These are phyloP conservation scores for Zelostemma sp. DNA, from an alignment of 1,140 invertebrate species.

Conservation along the genomic window DNA sequence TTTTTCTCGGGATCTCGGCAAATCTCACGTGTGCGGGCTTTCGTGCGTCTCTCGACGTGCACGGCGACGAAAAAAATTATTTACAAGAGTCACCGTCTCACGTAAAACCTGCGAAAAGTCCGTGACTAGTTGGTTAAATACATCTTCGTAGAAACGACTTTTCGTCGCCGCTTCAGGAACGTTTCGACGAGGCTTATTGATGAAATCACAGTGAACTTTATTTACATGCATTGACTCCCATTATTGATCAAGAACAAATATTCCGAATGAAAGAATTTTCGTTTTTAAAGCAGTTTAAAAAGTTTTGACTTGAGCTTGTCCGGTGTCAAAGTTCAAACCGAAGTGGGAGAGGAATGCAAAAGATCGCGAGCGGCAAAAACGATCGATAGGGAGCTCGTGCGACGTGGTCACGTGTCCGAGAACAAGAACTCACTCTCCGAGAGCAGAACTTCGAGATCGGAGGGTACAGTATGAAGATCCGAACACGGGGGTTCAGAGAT, in stretches of 20 bases:
- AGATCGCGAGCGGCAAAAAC: too few relatives aligned
- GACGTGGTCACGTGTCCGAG: conserved; percentile 71
- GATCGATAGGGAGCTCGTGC: too few relatives aligned
- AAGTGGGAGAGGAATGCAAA: neutral
- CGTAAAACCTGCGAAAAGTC: conserved; percentile 48
- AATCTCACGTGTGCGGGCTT: conserved; percentile 22
- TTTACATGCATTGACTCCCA: conserved; percentile 43
- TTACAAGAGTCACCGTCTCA: conserved; percentile 43
- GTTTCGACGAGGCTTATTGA: conserved; percentile 46
- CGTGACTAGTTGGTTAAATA: conserved; percentile 57
- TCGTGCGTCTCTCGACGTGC: conserved; percentile 33
- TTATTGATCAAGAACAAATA: neutral
- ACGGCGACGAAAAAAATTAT: conserved; percentile 39
- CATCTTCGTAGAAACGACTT: conserved; percentile 46
- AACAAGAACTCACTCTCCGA: conserved; percentile 76
- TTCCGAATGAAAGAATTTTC: too few relatives aligned
- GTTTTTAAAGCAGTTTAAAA: too few relatives aligned
- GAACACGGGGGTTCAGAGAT: conserved; percentile 67
- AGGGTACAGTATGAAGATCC: conserved; percentile 75
- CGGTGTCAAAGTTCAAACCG: too few relatives aligned
- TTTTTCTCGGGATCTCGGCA: conserved; percentile 24
- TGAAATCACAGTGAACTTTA: conserved; percentile 50
- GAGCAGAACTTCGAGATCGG: conserved; percentile 74
- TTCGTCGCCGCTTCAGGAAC: conserved; percentile 40
- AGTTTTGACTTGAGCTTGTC: too few relatives aligned